These are phyloP conservation scores for Notoglanidium macrostoma DNA, from an alignment of 2,797 vertebrate genomes.

Conservation along the genomic window DNA sequence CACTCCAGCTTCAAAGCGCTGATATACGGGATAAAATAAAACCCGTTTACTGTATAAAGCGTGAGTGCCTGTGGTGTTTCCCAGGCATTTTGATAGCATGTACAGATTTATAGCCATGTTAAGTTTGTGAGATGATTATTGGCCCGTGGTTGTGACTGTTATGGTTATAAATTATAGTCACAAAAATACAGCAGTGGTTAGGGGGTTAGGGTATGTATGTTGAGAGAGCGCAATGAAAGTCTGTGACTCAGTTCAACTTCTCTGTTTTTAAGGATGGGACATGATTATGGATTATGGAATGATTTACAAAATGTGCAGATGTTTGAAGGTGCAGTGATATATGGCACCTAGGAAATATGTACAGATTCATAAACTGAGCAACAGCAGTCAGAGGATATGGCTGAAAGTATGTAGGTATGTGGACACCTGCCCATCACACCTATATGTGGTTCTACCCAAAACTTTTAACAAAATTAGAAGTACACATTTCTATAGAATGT, in stretches of 20 bases:
- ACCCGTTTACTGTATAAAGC: constrained; percentile 31
- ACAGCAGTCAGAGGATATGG: neutral
- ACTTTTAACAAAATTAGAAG: neutral
- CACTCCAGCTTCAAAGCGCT: constrained; percentile 64
- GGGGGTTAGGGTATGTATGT: neutral
- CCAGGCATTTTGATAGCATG: constrained; percentile 5
- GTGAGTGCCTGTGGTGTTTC: neutral
- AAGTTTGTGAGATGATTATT: constrained; percentile 6
- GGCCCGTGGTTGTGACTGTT: neutral
- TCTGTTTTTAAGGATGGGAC: neutral
- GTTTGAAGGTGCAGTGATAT: neutral
- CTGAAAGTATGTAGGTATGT: neutral
- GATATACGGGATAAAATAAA: constrained; percentile 68
- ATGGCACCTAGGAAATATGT: neutral
- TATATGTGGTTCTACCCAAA: neutral
- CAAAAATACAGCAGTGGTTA: neutral
- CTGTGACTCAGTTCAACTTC: neutral
- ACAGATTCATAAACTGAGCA: neutral
- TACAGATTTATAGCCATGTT: constrained; percentile 30
- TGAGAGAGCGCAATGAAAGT: neutral
- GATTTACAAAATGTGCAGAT: no score
- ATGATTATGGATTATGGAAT: no score
- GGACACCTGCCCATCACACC: neutral
- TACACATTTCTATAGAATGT: neutral
- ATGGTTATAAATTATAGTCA: constrained; percentile 53